Conservation (phyloP, 2,888 invertebrate species). For the Scelioninae gen. 1 region DNA sequence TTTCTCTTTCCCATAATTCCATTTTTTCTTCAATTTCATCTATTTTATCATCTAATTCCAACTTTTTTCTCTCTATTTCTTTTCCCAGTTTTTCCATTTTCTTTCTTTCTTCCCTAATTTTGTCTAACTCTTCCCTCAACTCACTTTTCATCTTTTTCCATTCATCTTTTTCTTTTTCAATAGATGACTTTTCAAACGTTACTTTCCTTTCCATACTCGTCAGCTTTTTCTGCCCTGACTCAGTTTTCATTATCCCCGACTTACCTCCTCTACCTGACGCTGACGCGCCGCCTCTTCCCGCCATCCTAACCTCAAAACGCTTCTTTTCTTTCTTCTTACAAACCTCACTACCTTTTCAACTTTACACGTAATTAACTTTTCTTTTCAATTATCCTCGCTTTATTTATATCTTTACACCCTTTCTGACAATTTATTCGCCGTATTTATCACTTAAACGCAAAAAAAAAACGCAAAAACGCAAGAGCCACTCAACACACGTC, state of each 20-base stretch:
- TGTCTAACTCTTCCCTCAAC: constrained; percentile 4
- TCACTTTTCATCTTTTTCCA: constrained; percentile 3
- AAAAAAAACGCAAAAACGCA: no score
- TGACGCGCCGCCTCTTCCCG: background rate
- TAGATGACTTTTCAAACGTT: no score
- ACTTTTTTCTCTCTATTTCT: constrained; percentile 5
- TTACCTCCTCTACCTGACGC: background rate
- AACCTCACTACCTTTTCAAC: no score
- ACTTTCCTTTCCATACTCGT: background rate
- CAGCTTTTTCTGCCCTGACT: background rate
- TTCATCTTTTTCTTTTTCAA: background rate
- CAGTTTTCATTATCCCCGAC: background rate
- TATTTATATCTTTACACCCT: no score
- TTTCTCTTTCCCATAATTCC: background rate
- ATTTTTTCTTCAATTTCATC: constrained; percentile 4
- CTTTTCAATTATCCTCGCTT: no score
- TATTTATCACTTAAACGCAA: no score
- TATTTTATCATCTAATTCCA: background rate
- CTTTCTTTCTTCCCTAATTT: background rate
- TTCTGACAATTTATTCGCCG: no score
- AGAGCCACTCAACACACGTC: no score
- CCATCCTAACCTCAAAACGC: constrained; percentile 1
- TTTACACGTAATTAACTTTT: no score
- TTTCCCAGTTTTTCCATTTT: constrained; percentile 14
- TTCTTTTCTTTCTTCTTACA: no score